A percentile compares a stretch with the other conserved stretches of the same genome.
phyloP scores from a whole-genome alignment of 1,140 invertebrate species.

The Sycophila sp. region DNA sequence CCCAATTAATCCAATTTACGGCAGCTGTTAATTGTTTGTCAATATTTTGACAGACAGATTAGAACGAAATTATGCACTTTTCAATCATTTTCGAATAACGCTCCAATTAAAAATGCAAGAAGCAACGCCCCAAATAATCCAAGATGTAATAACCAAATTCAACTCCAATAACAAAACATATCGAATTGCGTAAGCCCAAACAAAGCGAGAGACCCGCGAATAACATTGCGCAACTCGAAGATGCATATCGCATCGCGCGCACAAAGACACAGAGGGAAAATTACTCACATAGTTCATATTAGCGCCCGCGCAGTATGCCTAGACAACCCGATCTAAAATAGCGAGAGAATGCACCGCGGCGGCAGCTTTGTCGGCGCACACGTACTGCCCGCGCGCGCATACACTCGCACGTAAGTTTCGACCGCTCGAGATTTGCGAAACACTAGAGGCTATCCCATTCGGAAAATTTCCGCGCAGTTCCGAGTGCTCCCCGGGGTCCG shows the following conservation, averaged over 20 bases:
- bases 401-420: slow-evolving; percentile 1
- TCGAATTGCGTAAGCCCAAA: too few species aligned
- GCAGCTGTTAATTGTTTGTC: too few species aligned
- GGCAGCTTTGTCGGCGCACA: not conserved
- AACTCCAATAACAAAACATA: too few species aligned
- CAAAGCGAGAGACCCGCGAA: not conserved
- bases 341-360: not conserved
- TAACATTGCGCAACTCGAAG: not conserved
- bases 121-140: too few species aligned
- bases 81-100: too few species aligned
- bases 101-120: too few species aligned
- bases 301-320: not conserved
- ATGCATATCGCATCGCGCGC: not conserved
- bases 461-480: slow-evolving; percentile 20
- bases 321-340: not conserved
- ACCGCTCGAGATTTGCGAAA: slow-evolving; percentile 22
- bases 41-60: too few species aligned
- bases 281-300: slow-evolving; percentile 21
- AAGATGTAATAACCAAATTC: too few species aligned
- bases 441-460: slow-evolving; percentile 6
- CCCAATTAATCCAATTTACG: too few species aligned
- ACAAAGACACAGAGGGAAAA: not conserved
- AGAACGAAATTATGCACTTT: too few species aligned
- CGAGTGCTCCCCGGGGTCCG: slow-evolving; percentile 16
- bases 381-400: not conserved